Percentiles rank a stretch among this genome's conserved stretches.
These are phyloP conservation scores for Miichthys miiuy DNA, from an alignment of 2,797 vertebrate genomes.

Conservation along the genomic window DNA sequence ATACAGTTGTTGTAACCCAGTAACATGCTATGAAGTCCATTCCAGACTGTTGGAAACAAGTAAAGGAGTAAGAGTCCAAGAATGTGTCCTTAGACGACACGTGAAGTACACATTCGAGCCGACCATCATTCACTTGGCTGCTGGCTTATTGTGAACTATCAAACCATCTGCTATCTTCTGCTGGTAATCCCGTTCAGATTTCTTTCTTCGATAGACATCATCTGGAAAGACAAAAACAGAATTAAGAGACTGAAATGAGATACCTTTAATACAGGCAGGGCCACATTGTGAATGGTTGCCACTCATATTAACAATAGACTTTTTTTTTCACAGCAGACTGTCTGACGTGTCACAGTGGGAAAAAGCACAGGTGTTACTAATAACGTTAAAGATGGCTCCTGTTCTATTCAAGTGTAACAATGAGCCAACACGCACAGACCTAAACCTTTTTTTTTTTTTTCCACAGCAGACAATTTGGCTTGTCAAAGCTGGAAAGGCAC, in stretches of 20 bases:
- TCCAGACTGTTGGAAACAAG: slow-evolving; percentile 21
- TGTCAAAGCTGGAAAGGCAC: background rate
- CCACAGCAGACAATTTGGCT: background rate
- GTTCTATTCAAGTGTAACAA: background rate
- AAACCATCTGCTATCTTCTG: slow-evolving; percentile 81
- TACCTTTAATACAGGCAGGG: background rate
- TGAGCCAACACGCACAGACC: background rate
- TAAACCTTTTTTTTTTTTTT: too few relatives aligned
- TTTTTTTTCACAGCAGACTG: slow-evolving; percentile 3
- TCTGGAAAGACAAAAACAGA: slow-evolving; percentile 81
- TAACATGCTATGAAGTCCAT: background rate
- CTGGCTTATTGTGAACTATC: slow-evolving; percentile 62
- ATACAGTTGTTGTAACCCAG: background rate
- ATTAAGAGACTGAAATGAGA: slow-evolving; percentile 24
- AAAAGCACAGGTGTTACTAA: slow-evolving; percentile 15
- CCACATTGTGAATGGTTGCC: background rate
- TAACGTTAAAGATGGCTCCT: background rate
- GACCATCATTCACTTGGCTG: slow-evolving; percentile 75
- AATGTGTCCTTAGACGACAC: slow-evolving; percentile 30
- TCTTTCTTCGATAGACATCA: slow-evolving; percentile 96
- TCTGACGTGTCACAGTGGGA: background rate
- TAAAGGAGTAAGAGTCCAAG: slow-evolving; percentile 29
- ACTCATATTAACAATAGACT: background rate
- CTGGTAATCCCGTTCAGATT: slow-evolving; percentile 90
- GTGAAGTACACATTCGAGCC: slow-evolving; percentile 32